Base-by-base conservation (phyloP, 2,797 vertebrate species). In the Pseudochromis fuscus region DNA sequence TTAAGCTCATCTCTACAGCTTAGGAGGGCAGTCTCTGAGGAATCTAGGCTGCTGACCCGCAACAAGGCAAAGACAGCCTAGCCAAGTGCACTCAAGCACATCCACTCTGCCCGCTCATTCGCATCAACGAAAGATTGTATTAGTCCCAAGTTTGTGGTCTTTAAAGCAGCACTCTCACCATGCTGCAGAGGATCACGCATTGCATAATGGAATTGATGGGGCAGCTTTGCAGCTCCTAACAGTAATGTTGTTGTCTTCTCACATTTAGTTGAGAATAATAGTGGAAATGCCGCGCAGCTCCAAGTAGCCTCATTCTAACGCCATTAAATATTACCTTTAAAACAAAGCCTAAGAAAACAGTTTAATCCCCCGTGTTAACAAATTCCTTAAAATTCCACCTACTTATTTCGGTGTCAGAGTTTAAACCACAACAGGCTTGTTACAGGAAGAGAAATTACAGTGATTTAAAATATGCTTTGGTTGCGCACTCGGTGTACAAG, bases 1-100 rank as follows among this genome's bases (percentile, higher is more conserved):
- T 88, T 92, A 89, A 90, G 85, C 88, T 88, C 87, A 89, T 91
- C 90, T 83, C 82, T 59, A 31, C 79, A 86, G 78, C 83, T 92
- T 89, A 85, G 82, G 79, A 82, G 81, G 83, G 79, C 85, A 69
- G 66, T 87, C 89, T 90, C 89, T 81, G 25, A 77, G 87, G 87
- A 88, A 79, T 79, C 62, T 50, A 61, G 84, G 74, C 82, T 61
- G 68, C 83, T 89, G 92, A 92, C 91, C 91, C 81, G 48, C 82
- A 89, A 79, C 81, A 80, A 68, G 25, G 82, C 83, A 78, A 79
- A 87, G 82, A 87, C 80, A 72, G 76, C 53, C 86, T 48, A 59
- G 75, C 82, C 82, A 80, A 87, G 78, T 83, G 85, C 85, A 82
- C 78, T 89, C 79, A 85, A 83, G 79, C 85, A 70, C 60, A 84